phyloP scores from a whole-genome alignment of 2,888 invertebrate genomes.

The Cosmia trapezina region DNA sequence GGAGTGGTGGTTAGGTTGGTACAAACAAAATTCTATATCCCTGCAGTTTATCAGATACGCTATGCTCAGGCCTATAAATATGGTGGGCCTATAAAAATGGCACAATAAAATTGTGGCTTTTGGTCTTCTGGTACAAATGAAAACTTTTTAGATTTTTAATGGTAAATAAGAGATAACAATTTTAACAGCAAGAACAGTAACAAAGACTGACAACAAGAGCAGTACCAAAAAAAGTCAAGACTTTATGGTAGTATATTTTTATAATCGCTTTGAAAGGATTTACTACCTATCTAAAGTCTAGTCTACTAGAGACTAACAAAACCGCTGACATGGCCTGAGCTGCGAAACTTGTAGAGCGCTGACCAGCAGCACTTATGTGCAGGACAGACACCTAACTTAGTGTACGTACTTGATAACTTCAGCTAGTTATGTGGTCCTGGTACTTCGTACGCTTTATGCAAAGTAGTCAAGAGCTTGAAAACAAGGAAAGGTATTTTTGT shows the following conservation, averaged over 20 bases:
- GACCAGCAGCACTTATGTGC: slow-evolving; percentile 53
- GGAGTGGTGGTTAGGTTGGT: background rate
- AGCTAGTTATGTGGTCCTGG: slow-evolving; percentile 43
- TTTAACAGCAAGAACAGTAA: too few relatives aligned
- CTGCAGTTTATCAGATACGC: background rate
- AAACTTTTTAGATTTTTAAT: too few relatives aligned
- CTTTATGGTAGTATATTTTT: too few relatives aligned
- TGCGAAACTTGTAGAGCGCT: slow-evolving; percentile 45
- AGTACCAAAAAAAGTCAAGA: too few relatives aligned
- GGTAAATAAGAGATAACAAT: too few relatives aligned
- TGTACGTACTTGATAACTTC: slow-evolving; percentile 50
- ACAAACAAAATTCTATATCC: too few relatives aligned
- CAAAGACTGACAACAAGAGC: too few relatives aligned
- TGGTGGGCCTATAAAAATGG: background rate
- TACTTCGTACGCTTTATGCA: slow-evolving; percentile 19
- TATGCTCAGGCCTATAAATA: background rate
- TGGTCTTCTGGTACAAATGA: too few relatives aligned
- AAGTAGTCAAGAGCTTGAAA: background rate
- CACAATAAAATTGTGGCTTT: background rate
- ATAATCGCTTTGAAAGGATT: background rate
- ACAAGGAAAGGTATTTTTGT: background rate
- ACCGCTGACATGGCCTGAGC: slow-evolving; percentile 48
- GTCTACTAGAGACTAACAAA: slow-evolving; percentile 30
- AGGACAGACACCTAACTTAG: slow-evolving; percentile 42
- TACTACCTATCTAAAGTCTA: slow-evolving; percentile 27